These are phyloP conservation scores for Coreius guichenoti DNA, from an alignment of 2,797 vertebrate genomes.

Conservation along the genomic window DNA sequence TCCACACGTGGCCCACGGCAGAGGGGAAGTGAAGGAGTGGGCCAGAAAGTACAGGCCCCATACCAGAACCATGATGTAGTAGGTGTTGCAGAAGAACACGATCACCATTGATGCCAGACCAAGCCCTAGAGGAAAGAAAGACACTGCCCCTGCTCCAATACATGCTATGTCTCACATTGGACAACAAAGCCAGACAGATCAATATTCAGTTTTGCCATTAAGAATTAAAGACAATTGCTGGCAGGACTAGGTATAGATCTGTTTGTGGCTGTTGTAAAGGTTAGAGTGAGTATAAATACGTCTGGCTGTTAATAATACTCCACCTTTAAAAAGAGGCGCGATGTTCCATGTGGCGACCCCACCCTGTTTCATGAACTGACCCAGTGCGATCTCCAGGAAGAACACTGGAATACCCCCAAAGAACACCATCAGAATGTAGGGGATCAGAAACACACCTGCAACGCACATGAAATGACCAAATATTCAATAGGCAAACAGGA, in stretches of 20 bases:
- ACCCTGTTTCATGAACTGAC: conserved; percentile 94
- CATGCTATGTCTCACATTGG: neutral
- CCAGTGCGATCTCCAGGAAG: conserved; percentile 91
- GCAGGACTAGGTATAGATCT: conserved; percentile 1
- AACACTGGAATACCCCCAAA: conserved; percentile 92
- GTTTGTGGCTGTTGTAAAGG: conserved; percentile 6
- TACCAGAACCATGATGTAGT: conserved; percentile 88
- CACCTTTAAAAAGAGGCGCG: conserved; percentile 92
- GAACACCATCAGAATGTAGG: conserved; percentile 89
- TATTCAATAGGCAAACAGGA: neutral
- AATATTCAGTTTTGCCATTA: conserved; percentile 26
- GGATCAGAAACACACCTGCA: conserved; percentile 91
- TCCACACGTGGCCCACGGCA: conserved; percentile 86
- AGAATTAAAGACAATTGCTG: neutral
- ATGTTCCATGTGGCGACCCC: conserved; percentile 93
- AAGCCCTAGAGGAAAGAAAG: conserved; percentile 73
- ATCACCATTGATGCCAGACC: conserved; percentile 88
- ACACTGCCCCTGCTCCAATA: neutral
- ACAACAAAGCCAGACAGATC: conserved; percentile 12
- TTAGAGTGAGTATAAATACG: neutral
- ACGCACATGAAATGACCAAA: conserved; percentile 28
- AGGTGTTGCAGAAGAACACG: conserved; percentile 89
- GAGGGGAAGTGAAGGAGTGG: conserved; percentile 82
- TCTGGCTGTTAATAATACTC: neutral
- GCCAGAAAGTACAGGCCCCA: conserved; percentile 86